Base-by-base conservation (phyloP, 2,888 invertebrate genomes). In the Athetis lepigone region DNA sequence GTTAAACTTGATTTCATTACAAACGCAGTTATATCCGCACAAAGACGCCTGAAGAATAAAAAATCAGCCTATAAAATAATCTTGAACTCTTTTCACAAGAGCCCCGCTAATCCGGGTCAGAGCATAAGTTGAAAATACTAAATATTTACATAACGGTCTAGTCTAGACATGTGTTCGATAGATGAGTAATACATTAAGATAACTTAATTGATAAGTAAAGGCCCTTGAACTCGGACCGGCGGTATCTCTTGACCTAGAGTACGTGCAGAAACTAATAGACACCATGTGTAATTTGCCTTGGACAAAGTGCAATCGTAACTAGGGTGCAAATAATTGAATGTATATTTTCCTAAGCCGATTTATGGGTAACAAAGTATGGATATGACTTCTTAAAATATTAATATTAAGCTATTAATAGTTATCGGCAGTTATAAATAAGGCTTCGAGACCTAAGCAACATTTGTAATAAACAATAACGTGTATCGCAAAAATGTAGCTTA, bases 141-240 rank as follows among this genome's bases (percentile, higher is more conserved):
- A 62, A 36, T 40, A 47, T 63, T 47, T 47, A 42, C 36, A 4
- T 4, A 50, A n/a, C 29, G 47, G 6, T 25, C 2, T 11, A 19
- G 42, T 49, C 47, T 52, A 66, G 51, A 57, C 51, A 39, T 18
- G 18, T 43, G 18, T 54, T 51, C 19, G 13, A 36, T 21, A 39
- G 16, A 69, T 69, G 69, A 74, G 57, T 73, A 67, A 73, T 47
- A 52, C 21, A 13, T 27, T 40, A 6, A 51, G 75, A 59, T 74
- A 46, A 59, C 29, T 21, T 16, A 1, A 42, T 52, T 8, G 57
- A 57, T 70, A 68, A 23, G 25, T 13, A 18, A 27, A 8, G 46
- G 52, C 27, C 39, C 54, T n/a, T 59, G 70, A 56, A 54, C 70
- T 51, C 2, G 18, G 23, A 49, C 21, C 11, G 33, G 39, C 37